Conservation (phyloP, 2,113 vertebrate genomes). For the Cynopterus brachyotis region DNA sequence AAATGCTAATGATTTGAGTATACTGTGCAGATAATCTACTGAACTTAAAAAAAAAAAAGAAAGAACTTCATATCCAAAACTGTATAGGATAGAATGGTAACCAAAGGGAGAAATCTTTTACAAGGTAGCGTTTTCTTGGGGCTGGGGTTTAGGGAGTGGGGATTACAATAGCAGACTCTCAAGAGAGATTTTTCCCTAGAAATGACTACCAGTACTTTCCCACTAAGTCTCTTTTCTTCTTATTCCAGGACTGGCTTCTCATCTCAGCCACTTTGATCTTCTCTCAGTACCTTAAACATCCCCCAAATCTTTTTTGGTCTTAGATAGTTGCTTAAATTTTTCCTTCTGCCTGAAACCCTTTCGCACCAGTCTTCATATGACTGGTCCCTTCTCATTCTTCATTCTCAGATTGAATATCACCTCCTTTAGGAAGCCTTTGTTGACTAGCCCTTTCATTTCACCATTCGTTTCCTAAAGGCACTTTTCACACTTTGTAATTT, state of each 20-base stretch:
- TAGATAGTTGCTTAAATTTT: background rate
- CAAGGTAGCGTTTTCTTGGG: background rate
- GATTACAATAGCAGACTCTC: background rate
- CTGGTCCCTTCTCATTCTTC: background rate
- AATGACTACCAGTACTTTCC: background rate
- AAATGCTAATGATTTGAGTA: background rate
- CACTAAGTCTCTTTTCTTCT: background rate
- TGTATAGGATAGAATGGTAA: background rate
- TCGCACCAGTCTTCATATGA: background rate
- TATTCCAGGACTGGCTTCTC: background rate
- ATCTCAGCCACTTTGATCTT: background rate
- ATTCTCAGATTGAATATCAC: background rate
- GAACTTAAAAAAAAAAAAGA: background rate
- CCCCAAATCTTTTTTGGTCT: background rate
- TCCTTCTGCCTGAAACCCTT: background rate
- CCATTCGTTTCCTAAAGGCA: background rate
- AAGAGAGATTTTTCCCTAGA: background rate
- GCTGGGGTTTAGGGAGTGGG: too few species aligned
- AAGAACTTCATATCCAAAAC: background rate
- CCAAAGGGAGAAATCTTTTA: background rate
- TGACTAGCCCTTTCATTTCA: background rate
- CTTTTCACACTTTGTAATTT: background rate
- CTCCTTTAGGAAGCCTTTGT: background rate
- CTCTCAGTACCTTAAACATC: background rate
- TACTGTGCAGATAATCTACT: background rate